Evolutionary conservation across 2,113 vertebrate genomes (phyloP).

Genomic region (Notothenia coriiceps): DNA sequence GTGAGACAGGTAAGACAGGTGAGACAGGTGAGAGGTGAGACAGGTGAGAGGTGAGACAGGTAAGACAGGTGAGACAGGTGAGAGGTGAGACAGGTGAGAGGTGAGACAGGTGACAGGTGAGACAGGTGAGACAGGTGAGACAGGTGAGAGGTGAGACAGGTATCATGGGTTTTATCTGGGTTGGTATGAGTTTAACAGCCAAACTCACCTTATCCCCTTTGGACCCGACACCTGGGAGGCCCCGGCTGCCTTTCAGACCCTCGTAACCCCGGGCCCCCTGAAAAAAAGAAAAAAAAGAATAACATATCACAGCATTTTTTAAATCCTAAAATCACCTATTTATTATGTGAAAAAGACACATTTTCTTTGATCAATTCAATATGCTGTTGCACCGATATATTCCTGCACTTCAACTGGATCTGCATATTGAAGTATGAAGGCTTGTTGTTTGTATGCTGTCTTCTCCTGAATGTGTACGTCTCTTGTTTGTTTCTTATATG

Average conservation of each 20-base stretch:
- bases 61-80: not conserved
- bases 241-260: constrained; percentile 83
- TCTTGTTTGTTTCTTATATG: no score
- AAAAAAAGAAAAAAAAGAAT: constrained; percentile 67
- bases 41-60: constrained; percentile 4
- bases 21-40: not conserved
- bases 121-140: not conserved
- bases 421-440: no score
- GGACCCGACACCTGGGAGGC: constrained; percentile 80
- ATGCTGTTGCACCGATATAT: no score
- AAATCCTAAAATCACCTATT: no score
- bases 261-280: constrained; percentile 90
- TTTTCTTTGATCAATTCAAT: no score
- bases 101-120: no score
- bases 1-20: not conserved
- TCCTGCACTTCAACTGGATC: no score
- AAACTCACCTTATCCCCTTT: constrained; percentile 89
- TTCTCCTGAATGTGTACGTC: no score
- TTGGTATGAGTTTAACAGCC: not conserved
- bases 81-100: constrained; percentile 11
- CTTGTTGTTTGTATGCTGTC: no score
- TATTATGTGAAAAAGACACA: no score
- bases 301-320: no score
- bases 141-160: constrained; percentile 11
- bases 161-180: not conserved